Percentiles rank a stretch among this genome's conserved stretches.
These are phyloP conservation scores for Hyperoplus immaculatus DNA, from an alignment of 2,797 vertebrate species.

Conservation along the genomic window DNA sequence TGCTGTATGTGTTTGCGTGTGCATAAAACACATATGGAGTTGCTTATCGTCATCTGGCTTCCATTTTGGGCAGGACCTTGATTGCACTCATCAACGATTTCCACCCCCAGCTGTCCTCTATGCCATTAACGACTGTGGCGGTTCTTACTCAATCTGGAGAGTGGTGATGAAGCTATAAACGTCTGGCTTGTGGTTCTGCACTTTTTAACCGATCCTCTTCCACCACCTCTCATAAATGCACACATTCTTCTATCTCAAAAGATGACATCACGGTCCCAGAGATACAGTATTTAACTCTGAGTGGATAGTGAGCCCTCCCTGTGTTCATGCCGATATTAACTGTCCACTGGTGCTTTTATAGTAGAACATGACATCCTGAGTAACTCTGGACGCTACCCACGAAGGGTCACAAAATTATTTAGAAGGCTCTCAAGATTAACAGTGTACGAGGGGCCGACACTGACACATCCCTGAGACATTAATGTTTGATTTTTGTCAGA, in stretches of 20 bases:
- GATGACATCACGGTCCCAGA: constrained; percentile 14
- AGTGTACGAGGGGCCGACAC: not conserved
- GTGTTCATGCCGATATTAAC: not conserved
- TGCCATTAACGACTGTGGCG: constrained; percentile 14
- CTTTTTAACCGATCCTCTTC: not conserved
- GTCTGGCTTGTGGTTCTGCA: not conserved
- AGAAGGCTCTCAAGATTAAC: not conserved
- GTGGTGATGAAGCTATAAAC: not conserved
- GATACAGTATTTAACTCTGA: not conserved
- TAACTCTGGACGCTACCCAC: not conserved
- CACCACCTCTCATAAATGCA: not conserved
- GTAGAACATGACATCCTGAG: not conserved
- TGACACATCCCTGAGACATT: not conserved
- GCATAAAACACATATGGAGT: constrained; percentile 61
- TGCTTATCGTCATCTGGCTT: constrained; percentile 74
- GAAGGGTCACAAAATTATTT: not conserved
- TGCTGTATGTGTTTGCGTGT: constrained; percentile 45
- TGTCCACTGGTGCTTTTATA: not conserved
- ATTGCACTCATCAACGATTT: constrained; percentile 52
- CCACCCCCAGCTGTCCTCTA: constrained; percentile 31
- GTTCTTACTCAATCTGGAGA: constrained; percentile 14
- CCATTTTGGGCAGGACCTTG: constrained; percentile 57
- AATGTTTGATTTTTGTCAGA: too few relatives aligned
- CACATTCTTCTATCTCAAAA: constrained; percentile 14
- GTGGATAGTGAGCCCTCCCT: not conserved